Percentiles rank a stretch among this genome's conserved stretches.
These are phyloP conservation scores for Diabrotica balteata DNA, from an alignment of 2,888 invertebrate species.

Conservation along the genomic window DNA sequence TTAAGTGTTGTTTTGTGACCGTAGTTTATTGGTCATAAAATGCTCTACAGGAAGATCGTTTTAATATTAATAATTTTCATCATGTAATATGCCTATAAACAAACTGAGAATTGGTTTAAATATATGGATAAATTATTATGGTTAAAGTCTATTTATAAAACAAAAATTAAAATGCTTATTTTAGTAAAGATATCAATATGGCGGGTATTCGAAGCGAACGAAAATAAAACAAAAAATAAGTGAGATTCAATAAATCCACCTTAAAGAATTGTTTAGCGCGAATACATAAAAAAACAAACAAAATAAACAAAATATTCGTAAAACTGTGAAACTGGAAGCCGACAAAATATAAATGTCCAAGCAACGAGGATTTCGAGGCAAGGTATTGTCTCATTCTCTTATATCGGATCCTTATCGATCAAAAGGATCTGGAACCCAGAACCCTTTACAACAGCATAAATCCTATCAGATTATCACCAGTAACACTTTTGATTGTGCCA, in stretches of 20 bases:
- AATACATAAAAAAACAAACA: constrained; percentile 22
- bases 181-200: constrained; percentile 17
- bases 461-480: constrained; percentile 40
- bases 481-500: constrained; percentile 39
- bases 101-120: too few species aligned
- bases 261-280: constrained; percentile 43
- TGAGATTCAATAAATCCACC: constrained; percentile 39
- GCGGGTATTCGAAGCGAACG: background rate
- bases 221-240: constrained; percentile 3
- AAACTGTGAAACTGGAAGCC: constrained; percentile 39
- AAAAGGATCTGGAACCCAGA: constrained; percentile 38
- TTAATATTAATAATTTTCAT: too few species aligned
- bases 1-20: too few species aligned
- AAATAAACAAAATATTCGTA: constrained; percentile 35
- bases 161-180: constrained; percentile 1
- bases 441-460: constrained; percentile 41
- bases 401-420: constrained; percentile 39
- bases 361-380: constrained; percentile 33
- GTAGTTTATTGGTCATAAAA: too few species aligned
- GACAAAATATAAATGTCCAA: constrained; percentile 37
- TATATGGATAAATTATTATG: too few species aligned
- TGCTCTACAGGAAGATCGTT: too few species aligned
- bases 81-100: too few species aligned
- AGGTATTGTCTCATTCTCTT: constrained; percentile 43
- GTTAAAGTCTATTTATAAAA: too few species aligned